A percentile compares a stretch with the other conserved stretches of the same genome.
Conservation (phyloP, 2,888 invertebrate genomes). For the Dione vanillae region DNA sequence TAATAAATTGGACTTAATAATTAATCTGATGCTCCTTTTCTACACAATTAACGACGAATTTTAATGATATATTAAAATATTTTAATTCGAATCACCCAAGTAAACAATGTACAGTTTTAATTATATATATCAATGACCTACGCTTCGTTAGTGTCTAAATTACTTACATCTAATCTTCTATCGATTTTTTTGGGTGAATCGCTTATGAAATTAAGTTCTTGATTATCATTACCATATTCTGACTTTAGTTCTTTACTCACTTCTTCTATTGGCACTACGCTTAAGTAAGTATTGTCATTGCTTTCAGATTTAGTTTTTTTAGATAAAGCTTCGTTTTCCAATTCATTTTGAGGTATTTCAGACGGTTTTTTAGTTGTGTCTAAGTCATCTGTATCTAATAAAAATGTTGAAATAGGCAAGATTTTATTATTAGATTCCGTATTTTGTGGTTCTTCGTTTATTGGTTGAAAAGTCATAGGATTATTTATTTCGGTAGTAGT, state of each 20-base stretch:
- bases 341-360: slow-evolving; percentile 46
- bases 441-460: slow-evolving; percentile 43
- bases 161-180: slow-evolving; percentile 72
- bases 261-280: slow-evolving; percentile 70
- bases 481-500: slow-evolving; percentile 43
- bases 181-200: slow-evolving; percentile 78
- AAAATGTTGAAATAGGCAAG: slow-evolving; percentile 66
- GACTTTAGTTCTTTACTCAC: slow-evolving; percentile 60
- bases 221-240: slow-evolving; percentile 63
- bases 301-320: slow-evolving; percentile 39
- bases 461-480: slow-evolving; percentile 30
- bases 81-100: slow-evolving; percentile 46
- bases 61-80: not conserved
- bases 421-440: slow-evolving; percentile 41
- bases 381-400: slow-evolving; percentile 76
- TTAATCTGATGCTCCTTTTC: not conserved
- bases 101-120: slow-evolving; percentile 62
- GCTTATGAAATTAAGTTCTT: slow-evolving; percentile 75
- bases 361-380: slow-evolving; percentile 53
- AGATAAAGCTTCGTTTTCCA: slow-evolving; percentile 45
- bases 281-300: slow-evolving; percentile 62
- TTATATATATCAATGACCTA: slow-evolving; percentile 59
- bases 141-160: slow-evolving; percentile 72
- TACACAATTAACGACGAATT: not conserved
- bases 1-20: not conserved